Evolutionary conservation across 2,113 vertebrate species (phyloP), one percentile per base, ranked within the genome.

Genomic region (Panthera tigris): DNA sequence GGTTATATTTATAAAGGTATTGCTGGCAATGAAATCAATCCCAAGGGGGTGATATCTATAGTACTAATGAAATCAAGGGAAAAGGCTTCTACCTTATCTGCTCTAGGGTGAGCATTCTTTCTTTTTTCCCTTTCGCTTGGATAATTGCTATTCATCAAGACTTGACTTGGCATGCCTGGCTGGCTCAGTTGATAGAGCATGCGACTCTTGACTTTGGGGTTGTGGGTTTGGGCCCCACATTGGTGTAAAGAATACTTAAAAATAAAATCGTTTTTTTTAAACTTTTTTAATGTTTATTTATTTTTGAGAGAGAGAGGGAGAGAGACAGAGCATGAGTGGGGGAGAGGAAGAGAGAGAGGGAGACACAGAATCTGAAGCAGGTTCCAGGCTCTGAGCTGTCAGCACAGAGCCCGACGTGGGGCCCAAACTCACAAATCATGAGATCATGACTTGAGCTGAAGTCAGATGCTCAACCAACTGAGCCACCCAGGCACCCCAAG

Each of bases 1-100:
- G 71, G 27, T 93, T 83, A 71, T 93, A 85, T 84, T 95, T 93
- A 71, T 90, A 86, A 91, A 95, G 39, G 23, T 93, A 85, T 73
- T 89, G 11, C 52, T 95, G 66, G 66, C 12, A 88, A 84, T 95
- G 68, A 95, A 90, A 50, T 92, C 63, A 93, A 4, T 48, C n/a
- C 69, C 2, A 45, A 78, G 74, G 89, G 52, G 88, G 2, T 76
- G 27, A 27, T 83, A 87, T 74, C 83, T 94, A 68, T 79, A 57
- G 27, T 89, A 65, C 23, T 48, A 27, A 82, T 85, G 68, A 94
- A 36, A 81, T 84, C 16, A 45, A 69, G 36, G 78, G 66, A 69
- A 91, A 84, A 89, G 89, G 7, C 85, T 96, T 93, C 73, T 95
- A 65, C 4, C 19, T 76, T 48, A 84, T 65, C 89, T 25, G 6